phyloP scores from a whole-genome alignment of 2,888 invertebrate genomes.

The Villa cingulata region DNA sequence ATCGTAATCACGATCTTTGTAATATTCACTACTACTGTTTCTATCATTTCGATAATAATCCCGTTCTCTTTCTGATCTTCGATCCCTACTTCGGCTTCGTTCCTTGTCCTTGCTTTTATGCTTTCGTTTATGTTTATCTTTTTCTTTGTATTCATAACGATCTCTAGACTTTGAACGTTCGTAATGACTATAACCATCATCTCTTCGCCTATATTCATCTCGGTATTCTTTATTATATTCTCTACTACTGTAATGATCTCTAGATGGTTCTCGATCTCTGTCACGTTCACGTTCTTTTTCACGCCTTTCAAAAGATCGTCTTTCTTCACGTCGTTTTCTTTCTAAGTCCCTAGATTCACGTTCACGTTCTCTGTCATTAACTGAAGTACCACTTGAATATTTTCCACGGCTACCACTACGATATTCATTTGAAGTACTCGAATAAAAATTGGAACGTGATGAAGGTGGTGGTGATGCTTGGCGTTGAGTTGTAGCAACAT shows the following conservation, averaged over 20 bases:
- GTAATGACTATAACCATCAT: neutral
- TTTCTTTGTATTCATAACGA: slow-evolving; percentile 28
- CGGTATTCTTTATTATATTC: slow-evolving; percentile 18
- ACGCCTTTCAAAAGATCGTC: slow-evolving; percentile 14
- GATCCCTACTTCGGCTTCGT: slow-evolving; percentile 26
- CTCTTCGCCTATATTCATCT: slow-evolving; percentile 16
- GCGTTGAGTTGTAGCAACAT: slow-evolving; percentile 13
- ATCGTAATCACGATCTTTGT: slow-evolving; percentile 27
- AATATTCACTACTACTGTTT: slow-evolving; percentile 19
- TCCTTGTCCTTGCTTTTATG: slow-evolving; percentile 19
- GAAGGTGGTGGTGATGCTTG: neutral
- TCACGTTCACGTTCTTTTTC: slow-evolving; percentile 20
- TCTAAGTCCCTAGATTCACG: slow-evolving; percentile 15
- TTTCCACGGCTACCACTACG: neutral
- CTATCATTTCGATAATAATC: slow-evolving; percentile 12
- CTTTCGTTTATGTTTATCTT: slow-evolving; percentile 27
- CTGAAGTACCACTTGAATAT: slow-evolving; percentile 8
- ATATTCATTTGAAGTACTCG: neutral
- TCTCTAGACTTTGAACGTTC: slow-evolving; percentile 18
- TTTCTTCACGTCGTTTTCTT: slow-evolving; percentile 9
- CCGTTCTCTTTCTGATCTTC: slow-evolving; percentile 17
- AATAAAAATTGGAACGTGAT: neutral
- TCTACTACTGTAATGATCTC: slow-evolving; percentile 17
- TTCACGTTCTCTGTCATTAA: slow-evolving; percentile 20
- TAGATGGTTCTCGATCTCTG: slow-evolving; percentile 12